Conservation (phyloP, 2,888 invertebrate species). For the Trichacis sp. region DNA sequence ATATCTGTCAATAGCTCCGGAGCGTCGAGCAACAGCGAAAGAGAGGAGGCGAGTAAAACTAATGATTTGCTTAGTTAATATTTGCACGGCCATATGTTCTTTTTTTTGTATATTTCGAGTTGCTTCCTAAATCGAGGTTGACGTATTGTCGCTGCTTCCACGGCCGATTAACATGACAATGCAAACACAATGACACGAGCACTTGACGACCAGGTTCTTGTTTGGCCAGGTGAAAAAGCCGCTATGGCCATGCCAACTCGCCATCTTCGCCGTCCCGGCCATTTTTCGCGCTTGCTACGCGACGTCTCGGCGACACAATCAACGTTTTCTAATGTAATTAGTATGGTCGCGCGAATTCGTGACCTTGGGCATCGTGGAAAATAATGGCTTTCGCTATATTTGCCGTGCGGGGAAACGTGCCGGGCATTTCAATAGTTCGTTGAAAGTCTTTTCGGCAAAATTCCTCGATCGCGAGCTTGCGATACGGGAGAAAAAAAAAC, state of each 20-base stretch:
- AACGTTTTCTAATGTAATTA: constrained; percentile 65
- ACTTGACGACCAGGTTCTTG: constrained; percentile 53
- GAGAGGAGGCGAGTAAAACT: constrained; percentile 52
- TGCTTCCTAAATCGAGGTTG: constrained; percentile 68
- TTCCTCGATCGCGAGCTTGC: too few relatives aligned
- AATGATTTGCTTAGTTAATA: constrained; percentile 67
- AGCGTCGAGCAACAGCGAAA: constrained; percentile 16
- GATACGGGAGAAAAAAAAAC: too few relatives aligned
- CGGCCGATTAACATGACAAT: constrained; percentile 67
- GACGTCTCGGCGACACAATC: constrained; percentile 25
- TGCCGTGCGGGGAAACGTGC: background rate
- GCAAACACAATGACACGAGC: constrained; percentile 65
- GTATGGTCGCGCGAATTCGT: constrained; percentile 54
- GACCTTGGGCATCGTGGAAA: constrained; percentile 43
- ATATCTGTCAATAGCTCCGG: constrained; percentile 35
- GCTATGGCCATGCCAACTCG: constrained; percentile 48
- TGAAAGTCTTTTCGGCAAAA: too few relatives aligned
- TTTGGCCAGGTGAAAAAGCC: constrained; percentile 68
- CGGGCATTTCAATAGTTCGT: constrained; percentile 1
- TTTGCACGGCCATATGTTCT: constrained; percentile 61
- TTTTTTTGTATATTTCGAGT: constrained; percentile 47
- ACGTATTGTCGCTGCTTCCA: constrained; percentile 64
- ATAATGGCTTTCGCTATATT: constrained; percentile 12
- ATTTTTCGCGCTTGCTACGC: constrained; percentile 45
- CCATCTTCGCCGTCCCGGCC: too few relatives aligned